phyloP scores from a whole-genome alignment of 2,888 invertebrate genomes.

The Anorthoa munda region DNA sequence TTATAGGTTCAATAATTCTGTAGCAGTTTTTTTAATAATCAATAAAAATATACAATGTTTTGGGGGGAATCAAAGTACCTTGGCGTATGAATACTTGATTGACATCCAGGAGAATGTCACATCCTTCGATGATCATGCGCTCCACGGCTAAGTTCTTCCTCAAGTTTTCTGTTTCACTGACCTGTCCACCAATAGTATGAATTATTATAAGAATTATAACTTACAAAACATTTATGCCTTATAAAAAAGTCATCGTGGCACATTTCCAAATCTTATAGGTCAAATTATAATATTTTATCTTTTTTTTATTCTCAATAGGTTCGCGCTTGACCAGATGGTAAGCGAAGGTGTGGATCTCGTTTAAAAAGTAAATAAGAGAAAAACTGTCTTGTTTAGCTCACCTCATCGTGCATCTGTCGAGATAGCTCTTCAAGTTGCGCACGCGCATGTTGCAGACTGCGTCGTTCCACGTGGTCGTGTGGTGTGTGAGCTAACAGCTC shows the following conservation, averaged over 20 bases:
- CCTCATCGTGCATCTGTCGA: conserved; percentile 97
- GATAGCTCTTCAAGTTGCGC: conserved; percentile 96
- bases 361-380: neutral
- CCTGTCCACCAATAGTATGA: conserved; percentile 84
- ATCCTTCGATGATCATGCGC: conserved; percentile 98
- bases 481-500: conserved; percentile 98
- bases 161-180: conserved; percentile 97
- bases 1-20: too few relatives aligned
- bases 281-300: too few relatives aligned
- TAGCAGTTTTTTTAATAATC: too few relatives aligned
- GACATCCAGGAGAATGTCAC: conserved; percentile 97
- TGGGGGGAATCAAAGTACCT: conserved; percentile 87
- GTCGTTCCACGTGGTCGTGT: conserved; percentile 97
- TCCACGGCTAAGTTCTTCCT: conserved; percentile 97
- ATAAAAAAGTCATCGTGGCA: too few relatives aligned
- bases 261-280: too few relatives aligned
- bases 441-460: conserved; percentile 96
- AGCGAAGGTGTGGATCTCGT: too few relatives aligned
- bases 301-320: too few relatives aligned
- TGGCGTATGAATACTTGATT: conserved; percentile 98
- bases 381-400: conserved; percentile 66
- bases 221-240: too few relatives aligned
- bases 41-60: too few relatives aligned
- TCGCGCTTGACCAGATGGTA: too few relatives aligned
- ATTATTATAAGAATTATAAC: neutral